These are phyloP conservation scores for Adoxophyes honmai DNA, from an alignment of 1,140 invertebrate species.

Conservation along the genomic window DNA sequence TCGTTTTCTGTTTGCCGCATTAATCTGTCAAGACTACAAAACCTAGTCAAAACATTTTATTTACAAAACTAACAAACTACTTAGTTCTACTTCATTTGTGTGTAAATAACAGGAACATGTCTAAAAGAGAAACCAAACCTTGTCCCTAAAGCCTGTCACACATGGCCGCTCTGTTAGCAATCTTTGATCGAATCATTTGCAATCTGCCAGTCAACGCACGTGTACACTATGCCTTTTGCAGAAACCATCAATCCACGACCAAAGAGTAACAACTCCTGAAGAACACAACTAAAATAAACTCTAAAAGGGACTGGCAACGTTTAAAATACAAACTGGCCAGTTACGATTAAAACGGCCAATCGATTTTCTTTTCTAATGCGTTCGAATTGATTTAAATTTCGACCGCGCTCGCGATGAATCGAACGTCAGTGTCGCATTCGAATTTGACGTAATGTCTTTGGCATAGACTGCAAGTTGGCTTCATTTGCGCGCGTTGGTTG, in stretches of 20 bases:
- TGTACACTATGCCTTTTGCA: constrained; percentile 23
- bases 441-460: neutral
- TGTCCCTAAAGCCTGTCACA: constrained; percentile 16
- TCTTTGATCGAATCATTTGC: constrained; percentile 24
- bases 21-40: no score
- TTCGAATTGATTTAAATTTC: constrained; percentile 11
- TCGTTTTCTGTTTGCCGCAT: no score
- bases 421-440: neutral
- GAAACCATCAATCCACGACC: neutral
- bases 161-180: constrained; percentile 28
- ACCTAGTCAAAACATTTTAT: no score
- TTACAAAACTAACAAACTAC: no score
- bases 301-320: neutral
- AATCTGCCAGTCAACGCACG: constrained; percentile 28
- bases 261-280: neutral
- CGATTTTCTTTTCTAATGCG: constrained; percentile 12
- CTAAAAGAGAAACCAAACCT: neutral
- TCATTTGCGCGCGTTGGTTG: neutral
- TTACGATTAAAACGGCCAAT: neutral
- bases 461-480: neutral
- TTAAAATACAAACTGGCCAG: neutral
- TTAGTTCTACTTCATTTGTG: no score
- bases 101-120: neutral
- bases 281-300: neutral
- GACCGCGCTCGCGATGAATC: neutral